phyloP scores from a whole-genome alignment of 2,888 invertebrate species.

The Euplagia quadripunctaria region DNA sequence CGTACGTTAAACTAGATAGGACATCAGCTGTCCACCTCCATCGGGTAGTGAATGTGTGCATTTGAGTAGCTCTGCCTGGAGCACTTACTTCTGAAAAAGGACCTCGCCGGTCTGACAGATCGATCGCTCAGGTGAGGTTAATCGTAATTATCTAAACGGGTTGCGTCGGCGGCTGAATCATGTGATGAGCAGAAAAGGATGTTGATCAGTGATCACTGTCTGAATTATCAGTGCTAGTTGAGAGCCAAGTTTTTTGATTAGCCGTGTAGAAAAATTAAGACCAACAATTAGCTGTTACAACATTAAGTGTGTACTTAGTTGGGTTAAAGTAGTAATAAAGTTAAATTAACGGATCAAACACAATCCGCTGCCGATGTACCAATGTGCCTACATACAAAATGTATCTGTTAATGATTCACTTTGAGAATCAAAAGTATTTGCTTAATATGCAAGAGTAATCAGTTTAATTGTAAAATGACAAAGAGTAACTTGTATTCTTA shows the following conservation, averaged over 20 bases:
- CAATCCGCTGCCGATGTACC: slow-evolving; percentile 15
- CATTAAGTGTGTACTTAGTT: slow-evolving; percentile 18
- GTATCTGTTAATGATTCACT: slow-evolving; percentile 18
- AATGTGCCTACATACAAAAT: slow-evolving; percentile 8
- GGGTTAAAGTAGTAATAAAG: slow-evolving; percentile 4
- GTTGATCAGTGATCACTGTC: slow-evolving; percentile 31
- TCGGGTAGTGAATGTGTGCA: slow-evolving; percentile 77
- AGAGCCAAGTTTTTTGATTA: slow-evolving; percentile 4
- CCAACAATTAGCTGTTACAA: slow-evolving; percentile 16
- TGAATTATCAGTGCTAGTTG: slow-evolving; percentile 3
- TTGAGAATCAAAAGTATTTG: slow-evolving; percentile 23
- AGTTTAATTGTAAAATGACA: slow-evolving; percentile 24
- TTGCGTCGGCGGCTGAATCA: slow-evolving; percentile 63
- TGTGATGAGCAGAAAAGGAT: slow-evolving; percentile 64
- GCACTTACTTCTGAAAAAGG: slow-evolving; percentile 60
- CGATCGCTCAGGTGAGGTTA: slow-evolving; percentile 71
- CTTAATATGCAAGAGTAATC: slow-evolving; percentile 17
- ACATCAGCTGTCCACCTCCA: slow-evolving; percentile 62
- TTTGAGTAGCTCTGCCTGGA: slow-evolving; percentile 58
- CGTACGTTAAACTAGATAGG: slow-evolving; percentile 51
- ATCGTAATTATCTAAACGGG: slow-evolving; percentile 48
- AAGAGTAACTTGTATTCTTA: slow-evolving; percentile 23
- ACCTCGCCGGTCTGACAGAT: slow-evolving; percentile 56
- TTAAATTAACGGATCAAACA: slow-evolving; percentile 21
- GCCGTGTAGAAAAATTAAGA: slow-evolving; percentile 9